These are phyloP conservation scores for Ornithoptera alexandrae DNA, from an alignment of 2,888 invertebrate species.

Conservation along the genomic window DNA sequence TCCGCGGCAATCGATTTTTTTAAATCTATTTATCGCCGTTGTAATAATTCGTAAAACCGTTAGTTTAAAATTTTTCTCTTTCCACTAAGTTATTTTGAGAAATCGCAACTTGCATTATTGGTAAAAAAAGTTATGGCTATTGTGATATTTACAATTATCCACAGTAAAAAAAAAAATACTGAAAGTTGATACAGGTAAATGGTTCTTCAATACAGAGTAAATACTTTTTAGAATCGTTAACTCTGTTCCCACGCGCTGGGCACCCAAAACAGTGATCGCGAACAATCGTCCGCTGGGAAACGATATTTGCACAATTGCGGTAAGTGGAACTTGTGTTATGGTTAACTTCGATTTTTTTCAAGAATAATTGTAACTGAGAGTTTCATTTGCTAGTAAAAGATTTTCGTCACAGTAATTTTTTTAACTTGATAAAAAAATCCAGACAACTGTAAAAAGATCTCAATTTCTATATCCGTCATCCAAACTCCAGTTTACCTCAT, in stretches of 20 bases:
- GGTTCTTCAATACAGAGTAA: no score
- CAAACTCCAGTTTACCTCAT: no score
- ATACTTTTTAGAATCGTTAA: conserved; percentile 9
- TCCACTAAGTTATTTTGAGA: not conserved
- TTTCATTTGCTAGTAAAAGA: no score
- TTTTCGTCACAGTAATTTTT: no score
- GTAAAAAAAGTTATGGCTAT: not conserved
- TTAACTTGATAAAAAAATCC: no score
- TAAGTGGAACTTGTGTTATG: conserved; percentile 18
- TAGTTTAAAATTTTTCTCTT: not conserved
- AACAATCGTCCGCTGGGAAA: conserved; percentile 44
- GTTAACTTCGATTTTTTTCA: no score
- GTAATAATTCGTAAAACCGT: not conserved
- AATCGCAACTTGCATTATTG: not conserved
- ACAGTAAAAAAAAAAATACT: no score
- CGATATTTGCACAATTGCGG: conserved; percentile 42
- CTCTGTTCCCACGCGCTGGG: conserved; percentile 11
- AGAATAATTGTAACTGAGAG: no score
- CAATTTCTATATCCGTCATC: no score
- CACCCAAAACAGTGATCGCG: conserved; percentile 38
- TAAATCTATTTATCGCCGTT: not conserved
- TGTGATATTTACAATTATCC: no score
- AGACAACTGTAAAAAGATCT: no score
- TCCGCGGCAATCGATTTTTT: conserved; percentile 21
- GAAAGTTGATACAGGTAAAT: no score